Conservation (phyloP, 2,888 invertebrate genomes). For the Cybosia mesomella region DNA sequence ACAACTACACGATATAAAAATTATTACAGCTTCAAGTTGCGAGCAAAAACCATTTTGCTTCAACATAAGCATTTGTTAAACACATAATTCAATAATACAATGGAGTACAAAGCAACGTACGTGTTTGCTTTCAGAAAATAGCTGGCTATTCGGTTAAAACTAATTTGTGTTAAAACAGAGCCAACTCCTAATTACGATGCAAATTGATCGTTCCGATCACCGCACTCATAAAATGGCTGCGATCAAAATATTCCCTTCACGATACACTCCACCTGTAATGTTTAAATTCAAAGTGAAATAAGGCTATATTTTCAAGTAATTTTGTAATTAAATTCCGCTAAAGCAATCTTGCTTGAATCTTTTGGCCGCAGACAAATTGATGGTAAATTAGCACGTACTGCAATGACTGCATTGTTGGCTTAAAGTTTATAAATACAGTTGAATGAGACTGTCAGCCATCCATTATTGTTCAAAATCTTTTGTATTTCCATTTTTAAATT, state of each 20-base stretch:
- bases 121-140: conserved; percentile 63
- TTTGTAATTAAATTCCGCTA: conserved; percentile 26
- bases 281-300: conserved; percentile 47
- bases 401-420: conserved; percentile 7
- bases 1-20: not conserved
- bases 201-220: conserved; percentile 81
- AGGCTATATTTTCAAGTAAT: conserved; percentile 43
- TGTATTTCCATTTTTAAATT: not conserved
- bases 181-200: conserved; percentile 81
- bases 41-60: conserved; percentile 32
- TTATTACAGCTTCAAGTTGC: conserved; percentile 21
- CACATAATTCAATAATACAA: conserved; percentile 49
- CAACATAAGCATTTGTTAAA: conserved; percentile 43
- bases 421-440: conserved; percentile 1
- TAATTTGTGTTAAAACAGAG: conserved; percentile 80
- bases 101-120: conserved; percentile 52
- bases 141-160: conserved; percentile 67
- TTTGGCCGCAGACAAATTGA: conserved; percentile 21
- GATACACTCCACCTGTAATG: conserved; percentile 35
- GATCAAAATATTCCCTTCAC: conserved; percentile 59
- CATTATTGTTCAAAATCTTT: not conserved
- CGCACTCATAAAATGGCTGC: conserved; percentile 72
- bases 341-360: conserved; percentile 35
- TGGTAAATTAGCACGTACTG: conserved; percentile 21
- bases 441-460: not conserved